Conservation (phyloP, 2,888 invertebrate genomes). For the Podotricha telesiphe region DNA sequence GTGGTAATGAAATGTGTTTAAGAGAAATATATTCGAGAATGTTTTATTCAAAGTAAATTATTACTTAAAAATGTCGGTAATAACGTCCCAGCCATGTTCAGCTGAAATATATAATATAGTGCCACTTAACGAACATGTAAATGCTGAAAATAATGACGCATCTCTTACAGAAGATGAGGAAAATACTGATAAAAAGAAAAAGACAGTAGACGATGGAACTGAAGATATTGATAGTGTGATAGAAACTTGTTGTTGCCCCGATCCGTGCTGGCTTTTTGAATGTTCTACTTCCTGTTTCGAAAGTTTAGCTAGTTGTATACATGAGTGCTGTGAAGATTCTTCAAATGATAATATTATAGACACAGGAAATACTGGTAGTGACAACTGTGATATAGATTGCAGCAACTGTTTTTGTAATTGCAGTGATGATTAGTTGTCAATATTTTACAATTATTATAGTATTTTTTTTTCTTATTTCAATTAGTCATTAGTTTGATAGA, state of each 20-base stretch:
- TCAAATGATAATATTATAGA: constrained; percentile 8
- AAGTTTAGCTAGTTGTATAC: background rate
- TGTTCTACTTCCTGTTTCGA: constrained; percentile 8
- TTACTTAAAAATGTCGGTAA: background rate
- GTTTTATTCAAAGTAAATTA: background rate
- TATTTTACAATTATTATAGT: background rate
- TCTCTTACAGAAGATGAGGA: background rate
- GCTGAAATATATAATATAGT: constrained; percentile 5
- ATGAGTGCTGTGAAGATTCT: background rate
- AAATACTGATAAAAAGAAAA: background rate
- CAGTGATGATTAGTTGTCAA: background rate
- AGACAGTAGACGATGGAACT: background rate
- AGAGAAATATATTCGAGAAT: background rate
- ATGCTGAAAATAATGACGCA: background rate
- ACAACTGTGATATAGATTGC: constrained; percentile 34
- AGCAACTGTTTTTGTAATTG: constrained; percentile 26
- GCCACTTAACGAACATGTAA: background rate
- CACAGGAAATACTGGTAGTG: background rate
- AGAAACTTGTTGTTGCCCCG: constrained; percentile 2
- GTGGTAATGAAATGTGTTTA: background rate
- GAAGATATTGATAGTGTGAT: constrained; percentile 1
- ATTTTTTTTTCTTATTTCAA: background rate
- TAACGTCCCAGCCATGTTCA: constrained; percentile 9
- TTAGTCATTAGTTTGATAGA: background rate
- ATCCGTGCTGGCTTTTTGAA: background rate